Percentiles rank a stretch among this genome's conserved stretches.
phyloP scores from a whole-genome alignment of 2,888 invertebrate species.

The Eremobia ochroleuca region DNA sequence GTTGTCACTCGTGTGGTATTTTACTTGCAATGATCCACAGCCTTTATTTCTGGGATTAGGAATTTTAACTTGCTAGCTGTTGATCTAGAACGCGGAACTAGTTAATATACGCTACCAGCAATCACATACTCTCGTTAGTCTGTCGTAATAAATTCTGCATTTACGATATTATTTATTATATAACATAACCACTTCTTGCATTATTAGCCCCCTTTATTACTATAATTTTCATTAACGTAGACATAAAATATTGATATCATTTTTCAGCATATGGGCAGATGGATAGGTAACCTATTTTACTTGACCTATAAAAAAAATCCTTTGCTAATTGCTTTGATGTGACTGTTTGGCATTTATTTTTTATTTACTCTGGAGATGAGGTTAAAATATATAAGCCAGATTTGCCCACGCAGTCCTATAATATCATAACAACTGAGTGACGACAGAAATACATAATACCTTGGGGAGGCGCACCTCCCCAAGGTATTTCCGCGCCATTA shows the following conservation, averaged over 20 bases:
- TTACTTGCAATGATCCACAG: background rate
- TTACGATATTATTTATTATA: constrained; percentile 2
- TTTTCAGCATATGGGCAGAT: background rate
- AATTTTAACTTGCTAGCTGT: background rate
- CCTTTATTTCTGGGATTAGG: constrained; percentile 1
- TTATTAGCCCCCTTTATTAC: background rate
- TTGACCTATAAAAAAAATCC: constrained; percentile 10
- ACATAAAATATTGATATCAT: background rate
- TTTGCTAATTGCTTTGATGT: background rate
- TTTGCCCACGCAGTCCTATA: constrained; percentile 1
- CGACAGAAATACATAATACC: constrained; percentile 26
- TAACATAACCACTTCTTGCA: background rate
- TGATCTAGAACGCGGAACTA: constrained; percentile 23
- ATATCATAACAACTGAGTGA: background rate
- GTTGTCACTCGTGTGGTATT: background rate
- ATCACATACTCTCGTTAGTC: constrained; percentile 5
- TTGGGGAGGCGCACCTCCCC: background rate
- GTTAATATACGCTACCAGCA: background rate
- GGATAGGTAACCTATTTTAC: background rate
- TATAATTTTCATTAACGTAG: background rate
- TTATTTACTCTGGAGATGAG: constrained; percentile 3
- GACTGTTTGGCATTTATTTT: constrained; percentile 12
- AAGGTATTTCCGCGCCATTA: too few relatives aligned
- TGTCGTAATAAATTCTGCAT: background rate
- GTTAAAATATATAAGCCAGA: constrained; percentile 11